Base-by-base conservation (phyloP, 2,888 invertebrate genomes). In the Exocentrus adspersus region DNA sequence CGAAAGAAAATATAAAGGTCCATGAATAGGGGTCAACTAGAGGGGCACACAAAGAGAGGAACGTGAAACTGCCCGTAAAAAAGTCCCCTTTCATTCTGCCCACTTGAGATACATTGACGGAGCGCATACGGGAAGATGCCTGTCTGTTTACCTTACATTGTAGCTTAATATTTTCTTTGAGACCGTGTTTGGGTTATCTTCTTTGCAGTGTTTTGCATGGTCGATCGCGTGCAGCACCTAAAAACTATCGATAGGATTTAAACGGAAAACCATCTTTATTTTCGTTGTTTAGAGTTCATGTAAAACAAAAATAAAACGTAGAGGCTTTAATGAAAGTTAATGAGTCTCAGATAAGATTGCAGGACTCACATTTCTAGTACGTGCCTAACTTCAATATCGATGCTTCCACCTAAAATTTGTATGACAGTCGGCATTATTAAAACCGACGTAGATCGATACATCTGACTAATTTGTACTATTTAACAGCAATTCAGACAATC, bases 51-150 rank as follows among this genome's bases (percentile, higher is more conserved):
- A 71, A 69, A 67, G 67, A 67, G 67, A 69, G 68, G 67, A 68
- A 65, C 67, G 66, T 62, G 65, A 69, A 67, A 72, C 69, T 70
- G 68, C 64, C 71, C 72, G 71, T 75, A 73, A 75, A 75, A n/a
- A 69, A 65, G 62, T 63, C 67, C 65, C 65, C 63, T 69, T 70
- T 66, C 64, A 70, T 72, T 68, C 62, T 53, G 52, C 65, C 67
- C 65, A 69, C 67, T 69, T 65, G 65, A 69, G 70, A 72, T 69
- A 71, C 70, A 72, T 70, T 62, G 69, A 57, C 64, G 51, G 59
- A 54, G 52, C 50, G 64, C 48, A 68, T 69, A 41, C 43, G 24
- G 54, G 42, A 52, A 48, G 48, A 54, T 28, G 43, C 54, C 43
- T 41, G 12, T 30, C 14, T 53, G 41, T 53, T 53, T 53, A 53